Percentiles rank a stretch among this genome's conserved stretches.
These are phyloP conservation scores for Drosophila murphyi DNA, from an alignment of 1,140 invertebrate genomes.

Conservation along the genomic window DNA sequence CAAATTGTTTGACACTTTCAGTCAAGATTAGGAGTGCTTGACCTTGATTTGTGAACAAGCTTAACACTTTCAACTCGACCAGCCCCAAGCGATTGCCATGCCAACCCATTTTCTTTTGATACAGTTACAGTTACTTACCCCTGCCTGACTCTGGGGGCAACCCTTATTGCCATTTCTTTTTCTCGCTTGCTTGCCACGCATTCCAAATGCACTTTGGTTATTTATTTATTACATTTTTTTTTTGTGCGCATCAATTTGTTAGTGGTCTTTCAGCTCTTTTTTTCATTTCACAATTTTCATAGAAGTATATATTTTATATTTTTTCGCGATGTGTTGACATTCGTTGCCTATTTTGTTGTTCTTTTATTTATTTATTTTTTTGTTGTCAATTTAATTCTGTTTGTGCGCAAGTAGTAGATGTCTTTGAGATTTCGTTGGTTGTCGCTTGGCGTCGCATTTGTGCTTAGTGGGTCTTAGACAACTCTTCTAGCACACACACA, in stretches of 20 bases:
- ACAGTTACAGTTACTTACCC: not conserved
- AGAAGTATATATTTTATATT: slow-evolving; percentile 33
- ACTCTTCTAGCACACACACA: slow-evolving; percentile 40
- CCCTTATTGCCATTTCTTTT: not conserved
- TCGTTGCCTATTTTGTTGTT: slow-evolving; percentile 36
- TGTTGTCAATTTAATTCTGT: slow-evolving; percentile 63
- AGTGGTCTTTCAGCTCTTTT: slow-evolving; percentile 25
- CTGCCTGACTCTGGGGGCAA: slow-evolving; percentile 3
- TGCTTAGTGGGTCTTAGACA: slow-evolving; percentile 32
- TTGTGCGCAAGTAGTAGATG: slow-evolving; percentile 62
- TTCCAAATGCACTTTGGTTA: slow-evolving; percentile 59
- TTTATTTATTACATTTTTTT: not conserved
- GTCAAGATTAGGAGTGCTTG: slow-evolving; percentile 26
- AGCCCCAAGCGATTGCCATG: slow-evolving; percentile 18
- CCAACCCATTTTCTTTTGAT: slow-evolving; percentile 25
- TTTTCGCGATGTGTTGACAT: slow-evolving; percentile 32
- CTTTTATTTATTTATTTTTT: slow-evolving; percentile 25
- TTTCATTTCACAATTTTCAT: slow-evolving; percentile 29
- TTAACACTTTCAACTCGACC: slow-evolving; percentile 14
- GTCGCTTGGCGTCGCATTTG: slow-evolving; percentile 33
- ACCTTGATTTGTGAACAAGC: slow-evolving; percentile 16
- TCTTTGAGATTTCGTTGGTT: slow-evolving; percentile 70
- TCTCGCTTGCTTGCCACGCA: slow-evolving; percentile 10
- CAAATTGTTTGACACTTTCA: slow-evolving; percentile 2
- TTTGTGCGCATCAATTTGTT: slow-evolving; percentile 30